These are phyloP conservation scores for Scrobipalpa costella DNA, from an alignment of 2,888 invertebrate species.

Conservation along the genomic window DNA sequence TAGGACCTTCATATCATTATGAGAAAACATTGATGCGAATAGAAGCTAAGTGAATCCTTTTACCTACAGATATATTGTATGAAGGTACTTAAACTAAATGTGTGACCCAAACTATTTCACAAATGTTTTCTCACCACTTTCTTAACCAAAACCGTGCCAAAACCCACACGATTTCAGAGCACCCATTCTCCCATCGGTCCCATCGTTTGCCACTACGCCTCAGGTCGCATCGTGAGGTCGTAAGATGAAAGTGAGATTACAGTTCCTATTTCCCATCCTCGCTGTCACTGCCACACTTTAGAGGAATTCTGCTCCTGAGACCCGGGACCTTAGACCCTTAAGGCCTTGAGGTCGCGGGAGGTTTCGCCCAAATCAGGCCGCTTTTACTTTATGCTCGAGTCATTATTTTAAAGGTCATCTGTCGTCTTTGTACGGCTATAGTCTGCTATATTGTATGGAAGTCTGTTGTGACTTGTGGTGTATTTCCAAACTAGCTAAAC, in stretches of 20 bases:
- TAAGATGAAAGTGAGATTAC: conserved; percentile 33
- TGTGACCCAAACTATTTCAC: neutral
- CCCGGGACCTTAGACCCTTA: conserved; percentile 4
- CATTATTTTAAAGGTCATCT: conserved; percentile 17
- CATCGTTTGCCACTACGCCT: conserved; percentile 15
- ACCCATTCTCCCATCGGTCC: neutral
- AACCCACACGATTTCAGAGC: neutral
- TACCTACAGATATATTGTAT: too few species aligned
- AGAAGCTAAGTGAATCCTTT: too few species aligned
- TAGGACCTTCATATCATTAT: too few species aligned
- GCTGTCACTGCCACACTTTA: conserved; percentile 30
- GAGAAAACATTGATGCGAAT: too few species aligned
- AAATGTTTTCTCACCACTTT: neutral
- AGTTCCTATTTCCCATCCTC: conserved; percentile 31
- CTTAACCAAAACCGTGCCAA: neutral
- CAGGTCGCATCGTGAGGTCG: conserved; percentile 34
- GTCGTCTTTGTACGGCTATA: conserved; percentile 5
- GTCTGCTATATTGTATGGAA: neutral
- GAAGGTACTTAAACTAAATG: too few species aligned
- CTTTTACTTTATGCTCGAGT: conserved; percentile 15
- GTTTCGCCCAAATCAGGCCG: conserved; percentile 32
- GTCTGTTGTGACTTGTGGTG: neutral
- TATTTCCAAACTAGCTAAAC: neutral
- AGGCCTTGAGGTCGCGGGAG: conserved; percentile 44
- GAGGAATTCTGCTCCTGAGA: conserved; percentile 26